phyloP scores from a whole-genome alignment of 2,113 vertebrate genomes.

The Glaucomys volans region DNA sequence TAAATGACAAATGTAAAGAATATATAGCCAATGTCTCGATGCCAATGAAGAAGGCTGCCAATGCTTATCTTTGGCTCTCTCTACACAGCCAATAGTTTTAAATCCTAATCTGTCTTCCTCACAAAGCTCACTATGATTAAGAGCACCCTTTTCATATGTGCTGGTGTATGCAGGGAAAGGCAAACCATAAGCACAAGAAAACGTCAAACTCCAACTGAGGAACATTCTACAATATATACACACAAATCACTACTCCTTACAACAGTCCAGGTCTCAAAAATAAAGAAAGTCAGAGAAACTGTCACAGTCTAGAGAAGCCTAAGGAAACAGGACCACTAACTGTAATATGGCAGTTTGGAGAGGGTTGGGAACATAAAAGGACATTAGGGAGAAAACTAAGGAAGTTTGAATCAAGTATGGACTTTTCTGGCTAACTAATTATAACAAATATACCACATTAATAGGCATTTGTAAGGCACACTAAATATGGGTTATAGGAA shows the following conservation, averaged over 20 bases:
- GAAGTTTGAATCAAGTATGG: neutral
- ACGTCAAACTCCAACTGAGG: neutral
- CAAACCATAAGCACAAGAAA: neutral
- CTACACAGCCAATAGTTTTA: constrained; percentile 23
- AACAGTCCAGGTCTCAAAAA: constrained; percentile 46
- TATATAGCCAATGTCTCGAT: neutral
- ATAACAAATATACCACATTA: neutral
- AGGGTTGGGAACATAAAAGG: neutral
- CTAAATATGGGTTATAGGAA: neutral
- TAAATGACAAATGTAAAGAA: constrained; percentile 8
- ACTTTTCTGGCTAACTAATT: neutral
- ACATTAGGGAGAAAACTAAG: constrained; percentile 27
- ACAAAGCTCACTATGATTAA: constrained; percentile 2
- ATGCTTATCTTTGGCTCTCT: constrained; percentile 33
- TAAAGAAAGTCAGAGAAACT: constrained; percentile 33
- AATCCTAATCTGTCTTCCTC: constrained; percentile 43
- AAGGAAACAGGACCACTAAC: neutral
- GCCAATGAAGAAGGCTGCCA: constrained; percentile 10
- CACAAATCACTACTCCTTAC: neutral
- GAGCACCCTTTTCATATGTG: neutral
- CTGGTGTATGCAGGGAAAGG: neutral
- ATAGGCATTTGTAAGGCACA: constrained; percentile 12
- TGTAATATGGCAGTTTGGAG: neutral
- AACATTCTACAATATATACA: neutral
- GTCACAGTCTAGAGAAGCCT: neutral